Evolutionary conservation across 2,888 invertebrate genomes (phyloP), one percentile per base, ranked within the genome.

Genomic region (Hyposoter didymator): DNA sequence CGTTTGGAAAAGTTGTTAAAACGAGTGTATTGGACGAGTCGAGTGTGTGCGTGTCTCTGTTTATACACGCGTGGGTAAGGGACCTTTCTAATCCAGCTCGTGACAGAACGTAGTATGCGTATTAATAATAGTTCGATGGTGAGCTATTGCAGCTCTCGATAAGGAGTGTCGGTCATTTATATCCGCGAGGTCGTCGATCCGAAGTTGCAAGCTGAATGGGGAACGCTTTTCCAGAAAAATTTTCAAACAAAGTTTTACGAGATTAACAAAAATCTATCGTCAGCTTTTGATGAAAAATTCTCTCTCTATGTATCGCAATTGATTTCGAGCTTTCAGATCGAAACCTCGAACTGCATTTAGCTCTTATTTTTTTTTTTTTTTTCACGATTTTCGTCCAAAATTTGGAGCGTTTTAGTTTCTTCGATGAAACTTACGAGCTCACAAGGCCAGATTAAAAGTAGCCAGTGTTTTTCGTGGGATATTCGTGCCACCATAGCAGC

Each of bases 71-170:
- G 84, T 84, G 84, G 79, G 84, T 84, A 84, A 84, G 64, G 64
- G 55, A 75, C 84, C 84, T 84, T 84, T 84, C 84, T 84, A 84
- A 84, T 84, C 79, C 79, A 84, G 64, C 62, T 79, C 49, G 70
- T 75, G 75, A 84, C 84, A 84, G 73, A 67, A 28, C 52, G 66
- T 55, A 28, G 66, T 55, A 28, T 72, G 70, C 74, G 84, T 79
- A 84, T 84, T 75, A 84, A 84, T 84, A 79, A 84, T 70, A 84
- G 79, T 84, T 79, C 75, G 43, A 79, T 70, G 59, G 79, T 49
- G 84, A 75, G 74, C 69, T 84, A 79, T 75, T 69, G 84, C 84
- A 79, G 43, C 69, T 62, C 84, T 74, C 79, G 78, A 84, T 84
- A 84, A 84, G 84, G 84, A 84, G 79, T 80, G 79, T 75, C 74